Evolutionary conservation across 2,888 invertebrate genomes (phyloP).

Genomic region (Calameuta idolon): DNA sequence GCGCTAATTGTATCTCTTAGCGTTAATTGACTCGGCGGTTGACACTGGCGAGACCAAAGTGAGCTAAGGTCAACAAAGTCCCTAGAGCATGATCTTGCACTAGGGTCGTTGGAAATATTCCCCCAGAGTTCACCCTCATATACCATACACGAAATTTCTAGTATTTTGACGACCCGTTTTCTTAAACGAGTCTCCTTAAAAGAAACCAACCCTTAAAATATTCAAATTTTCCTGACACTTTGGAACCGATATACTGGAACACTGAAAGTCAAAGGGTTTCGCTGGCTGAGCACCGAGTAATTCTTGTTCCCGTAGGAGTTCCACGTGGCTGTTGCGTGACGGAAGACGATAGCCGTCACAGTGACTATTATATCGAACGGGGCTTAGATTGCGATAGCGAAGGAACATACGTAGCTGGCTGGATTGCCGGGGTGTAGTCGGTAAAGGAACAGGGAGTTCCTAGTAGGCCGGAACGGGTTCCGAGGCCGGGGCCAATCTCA

Average conservation of each 20-base stretch:
- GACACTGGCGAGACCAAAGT: constrained; percentile 25
- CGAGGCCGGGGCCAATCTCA: constrained; percentile 47
- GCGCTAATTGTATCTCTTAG: constrained; percentile 43
- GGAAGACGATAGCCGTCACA: constrained; percentile 61
- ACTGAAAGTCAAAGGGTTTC: neutral
- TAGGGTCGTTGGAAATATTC: neutral
- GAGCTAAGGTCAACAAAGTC: constrained; percentile 1
- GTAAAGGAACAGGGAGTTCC: constrained; percentile 44
- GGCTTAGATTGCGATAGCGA: constrained; percentile 58
- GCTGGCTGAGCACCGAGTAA: neutral
- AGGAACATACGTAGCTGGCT: constrained; percentile 7
- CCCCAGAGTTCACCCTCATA: neutral
- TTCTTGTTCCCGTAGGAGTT: constrained; percentile 1
- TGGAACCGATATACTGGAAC: neutral
- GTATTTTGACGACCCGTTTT: neutral
- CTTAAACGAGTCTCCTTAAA: neutral
- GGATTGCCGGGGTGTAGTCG: neutral
- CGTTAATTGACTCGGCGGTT: constrained; percentile 47
- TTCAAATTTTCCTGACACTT: neutral
- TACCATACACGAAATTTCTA: neutral
- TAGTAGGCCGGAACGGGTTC: constrained; percentile 41
- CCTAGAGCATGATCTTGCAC: neutral
- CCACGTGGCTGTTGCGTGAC: constrained; percentile 55
- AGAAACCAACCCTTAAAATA: neutral
- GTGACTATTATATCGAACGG: constrained; percentile 63